Conservation (phyloP, 2,888 invertebrate genomes). For the Congeria kusceri region DNA sequence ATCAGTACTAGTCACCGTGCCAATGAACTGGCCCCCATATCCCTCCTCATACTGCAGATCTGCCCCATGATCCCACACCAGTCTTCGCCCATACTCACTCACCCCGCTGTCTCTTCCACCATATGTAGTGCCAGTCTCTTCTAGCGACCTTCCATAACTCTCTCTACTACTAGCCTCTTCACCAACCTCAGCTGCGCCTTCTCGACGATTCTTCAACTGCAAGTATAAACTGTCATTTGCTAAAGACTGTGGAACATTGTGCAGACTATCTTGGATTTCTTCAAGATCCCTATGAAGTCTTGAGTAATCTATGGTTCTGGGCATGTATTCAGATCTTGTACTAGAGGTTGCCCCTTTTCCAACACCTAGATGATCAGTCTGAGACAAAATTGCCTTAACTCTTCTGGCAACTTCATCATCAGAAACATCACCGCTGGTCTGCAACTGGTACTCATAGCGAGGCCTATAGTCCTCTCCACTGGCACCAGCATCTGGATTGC, state of each 20-base stretch:
- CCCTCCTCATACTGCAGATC: slow-evolving; percentile 72
- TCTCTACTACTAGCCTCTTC: slow-evolving; percentile 19
- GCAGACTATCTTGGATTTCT: slow-evolving; percentile 80
- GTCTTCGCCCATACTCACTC: slow-evolving; percentile 61
- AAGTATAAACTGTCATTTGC: slow-evolving; percentile 56
- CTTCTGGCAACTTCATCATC: slow-evolving; percentile 58
- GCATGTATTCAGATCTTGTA: slow-evolving; percentile 24
- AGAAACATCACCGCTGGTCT: slow-evolving; percentile 21
- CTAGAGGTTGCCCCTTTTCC: slow-evolving; percentile 4
- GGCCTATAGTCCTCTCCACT: slow-evolving; percentile 1
- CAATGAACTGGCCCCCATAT: slow-evolving; percentile 66
- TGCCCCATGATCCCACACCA: slow-evolving; percentile 79
- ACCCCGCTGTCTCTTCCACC: slow-evolving; percentile 65
- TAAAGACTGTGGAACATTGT: slow-evolving; percentile 53
- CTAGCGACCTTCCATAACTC: slow-evolving; percentile 35
- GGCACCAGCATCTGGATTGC: slow-evolving; percentile 2
- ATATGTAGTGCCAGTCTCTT: slow-evolving; percentile 36
- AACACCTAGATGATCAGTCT: slow-evolving; percentile 37
- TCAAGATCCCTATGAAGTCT: slow-evolving; percentile 80
- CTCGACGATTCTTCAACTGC: slow-evolving; percentile 28
- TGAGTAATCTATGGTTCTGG: slow-evolving; percentile 71
- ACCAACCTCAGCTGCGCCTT: slow-evolving; percentile 18
- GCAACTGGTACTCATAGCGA: no score
- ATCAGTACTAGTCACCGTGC: slow-evolving; percentile 60
- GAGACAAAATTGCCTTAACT: slow-evolving; percentile 54